Conservation (phyloP, 2,797 vertebrate genomes). For the Etheostoma perlongum region DNA sequence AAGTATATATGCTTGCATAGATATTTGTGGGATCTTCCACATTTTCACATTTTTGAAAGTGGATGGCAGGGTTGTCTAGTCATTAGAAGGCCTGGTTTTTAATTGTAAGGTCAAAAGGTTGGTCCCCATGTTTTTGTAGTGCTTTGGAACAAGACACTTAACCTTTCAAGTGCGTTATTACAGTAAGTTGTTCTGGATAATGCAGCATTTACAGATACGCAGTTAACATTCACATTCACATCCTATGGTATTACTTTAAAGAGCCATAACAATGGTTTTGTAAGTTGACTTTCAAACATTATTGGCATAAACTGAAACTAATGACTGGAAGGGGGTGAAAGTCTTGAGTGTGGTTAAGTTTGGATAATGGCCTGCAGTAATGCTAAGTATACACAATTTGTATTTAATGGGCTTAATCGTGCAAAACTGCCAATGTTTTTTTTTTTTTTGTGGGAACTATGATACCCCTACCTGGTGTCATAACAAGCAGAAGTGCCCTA, state of each 20-base stretch:
- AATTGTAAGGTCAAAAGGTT: conserved; percentile 19
- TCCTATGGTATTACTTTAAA: conserved; percentile 31
- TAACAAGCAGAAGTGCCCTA: conserved; percentile 5
- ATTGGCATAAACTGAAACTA: conserved; percentile 34
- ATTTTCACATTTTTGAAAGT: conserved; percentile 20
- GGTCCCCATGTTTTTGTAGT: neutral
- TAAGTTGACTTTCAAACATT: conserved; percentile 43
- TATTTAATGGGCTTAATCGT: conserved; percentile 55
- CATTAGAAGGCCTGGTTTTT: conserved; percentile 10
- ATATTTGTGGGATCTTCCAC: conserved; percentile 11
- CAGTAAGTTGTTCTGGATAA: conserved; percentile 4
- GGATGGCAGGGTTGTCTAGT: conserved; percentile 15
- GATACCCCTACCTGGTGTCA: conserved; percentile 43
- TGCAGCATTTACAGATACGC: conserved; percentile 7
- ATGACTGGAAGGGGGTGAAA: conserved; percentile 47
- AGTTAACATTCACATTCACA: neutral
- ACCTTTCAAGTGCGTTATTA: neutral
- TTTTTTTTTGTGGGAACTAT: conserved; percentile 34
- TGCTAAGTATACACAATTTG: conserved; percentile 57
- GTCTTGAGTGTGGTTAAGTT: conserved; percentile 36
- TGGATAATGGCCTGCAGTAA: conserved; percentile 48
- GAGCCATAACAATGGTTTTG: conserved; percentile 36
- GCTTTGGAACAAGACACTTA: conserved; percentile 1
- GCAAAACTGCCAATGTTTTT: conserved; percentile 41
- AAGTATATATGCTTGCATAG: neutral